Conservation (phyloP, 2,113 vertebrate genomes). For the Nothoprocta perdicaria region DNA sequence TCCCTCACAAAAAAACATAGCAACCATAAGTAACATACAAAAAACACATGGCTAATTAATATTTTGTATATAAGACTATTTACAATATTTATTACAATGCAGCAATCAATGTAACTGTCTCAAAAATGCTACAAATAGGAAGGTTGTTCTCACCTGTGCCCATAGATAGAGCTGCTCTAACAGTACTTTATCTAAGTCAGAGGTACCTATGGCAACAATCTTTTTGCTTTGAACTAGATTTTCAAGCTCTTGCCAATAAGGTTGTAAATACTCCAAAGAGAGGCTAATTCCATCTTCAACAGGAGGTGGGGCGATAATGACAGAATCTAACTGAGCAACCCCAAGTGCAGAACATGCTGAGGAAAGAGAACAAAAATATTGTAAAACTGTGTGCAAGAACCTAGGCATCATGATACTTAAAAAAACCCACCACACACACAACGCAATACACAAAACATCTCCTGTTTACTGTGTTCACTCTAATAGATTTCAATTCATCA, state of each 20-base stretch:
- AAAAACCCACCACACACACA: neutral
- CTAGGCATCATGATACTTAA: neutral
- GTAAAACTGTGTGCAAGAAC: neutral
- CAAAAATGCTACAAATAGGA: neutral
- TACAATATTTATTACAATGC: neutral
- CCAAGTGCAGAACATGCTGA: constrained; percentile 89
- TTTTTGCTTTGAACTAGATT: constrained; percentile 86
- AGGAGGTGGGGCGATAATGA: constrained; percentile 91
- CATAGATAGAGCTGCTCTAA: constrained; percentile 95
- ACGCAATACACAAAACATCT: neutral
- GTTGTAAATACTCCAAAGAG: constrained; percentile 89
- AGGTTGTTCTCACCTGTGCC: constrained; percentile 87
- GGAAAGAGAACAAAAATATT: constrained; percentile 8
- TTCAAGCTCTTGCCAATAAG: constrained; percentile 93
- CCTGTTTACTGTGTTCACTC: neutral
- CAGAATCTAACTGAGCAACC: constrained; percentile 93
- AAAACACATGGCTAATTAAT: neutral
- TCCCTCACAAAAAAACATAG: neutral
- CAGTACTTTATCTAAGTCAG: constrained; percentile 93
- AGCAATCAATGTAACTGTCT: neutral
- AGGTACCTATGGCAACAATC: constrained; percentile 93
- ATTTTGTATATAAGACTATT: neutral
- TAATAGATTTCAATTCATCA: neutral
- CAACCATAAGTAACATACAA: neutral
- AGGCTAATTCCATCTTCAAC: constrained; percentile 82